Evolutionary conservation across 2,113 vertebrate genomes (phyloP).

Genomic region (Prionailurus bengalensis): DNA sequence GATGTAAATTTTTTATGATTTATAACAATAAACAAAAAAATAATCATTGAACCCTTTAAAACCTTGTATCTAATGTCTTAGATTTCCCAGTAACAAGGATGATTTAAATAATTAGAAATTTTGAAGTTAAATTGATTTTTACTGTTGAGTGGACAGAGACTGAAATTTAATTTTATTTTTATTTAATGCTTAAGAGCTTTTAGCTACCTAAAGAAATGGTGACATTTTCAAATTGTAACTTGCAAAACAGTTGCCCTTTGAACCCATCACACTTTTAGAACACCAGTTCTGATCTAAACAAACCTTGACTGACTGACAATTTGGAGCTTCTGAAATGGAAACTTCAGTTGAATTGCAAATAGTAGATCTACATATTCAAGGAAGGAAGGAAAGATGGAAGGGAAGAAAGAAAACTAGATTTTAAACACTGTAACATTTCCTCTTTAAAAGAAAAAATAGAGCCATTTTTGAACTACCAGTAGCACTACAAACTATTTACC

Average conservation of each 20-base stretch:
- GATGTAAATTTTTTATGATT: constrained; percentile 5
- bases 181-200: constrained; percentile 30
- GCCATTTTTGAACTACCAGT: background rate
- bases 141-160: background rate
- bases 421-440: constrained; percentile 8
- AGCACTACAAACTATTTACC: background rate
- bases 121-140: constrained; percentile 54
- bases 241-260: background rate
- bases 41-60: constrained; percentile 28
- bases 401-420: background rate
- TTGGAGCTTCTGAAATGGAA: constrained; percentile 29
- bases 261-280: background rate
- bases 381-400: background rate
- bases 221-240: constrained; percentile 42
- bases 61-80: constrained; percentile 34
- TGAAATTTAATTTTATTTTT: constrained; percentile 31
- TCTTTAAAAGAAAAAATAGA: background rate
- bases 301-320: background rate
- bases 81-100: background rate
- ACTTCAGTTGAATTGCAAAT: background rate
- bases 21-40: background rate
- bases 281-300: constrained; percentile 25
- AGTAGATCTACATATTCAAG: background rate
- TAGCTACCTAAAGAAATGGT: background rate
- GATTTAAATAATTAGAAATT: constrained; percentile 39